phyloP scores from a whole-genome alignment of 2,113 vertebrate genomes.

The Lepus europaeus region DNA sequence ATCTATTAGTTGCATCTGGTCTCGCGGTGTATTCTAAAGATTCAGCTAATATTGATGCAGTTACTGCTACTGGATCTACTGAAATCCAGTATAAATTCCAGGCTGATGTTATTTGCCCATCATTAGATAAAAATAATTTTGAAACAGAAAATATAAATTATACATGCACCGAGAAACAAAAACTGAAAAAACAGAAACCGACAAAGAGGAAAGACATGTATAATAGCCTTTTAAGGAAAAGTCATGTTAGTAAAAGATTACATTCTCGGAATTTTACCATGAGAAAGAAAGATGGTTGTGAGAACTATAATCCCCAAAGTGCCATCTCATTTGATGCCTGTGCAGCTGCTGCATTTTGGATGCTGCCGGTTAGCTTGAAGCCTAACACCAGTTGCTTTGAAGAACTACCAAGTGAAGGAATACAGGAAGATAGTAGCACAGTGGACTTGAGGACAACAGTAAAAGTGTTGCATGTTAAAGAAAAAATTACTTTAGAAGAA shows the following conservation, averaged over 20 bases:
- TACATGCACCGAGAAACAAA: not conserved
- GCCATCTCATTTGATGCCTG: not conserved
- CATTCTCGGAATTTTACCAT: conserved; percentile 44
- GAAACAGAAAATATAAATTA: conserved; percentile 17
- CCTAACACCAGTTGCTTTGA: not conserved
- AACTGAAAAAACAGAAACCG: conserved; percentile 19
- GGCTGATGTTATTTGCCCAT: not conserved
- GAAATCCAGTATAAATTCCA: not conserved
- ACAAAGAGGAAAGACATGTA: not conserved
- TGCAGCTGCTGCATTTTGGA: not conserved
- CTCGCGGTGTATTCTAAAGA: conserved; percentile 72
- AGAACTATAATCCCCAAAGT: conserved; percentile 9
- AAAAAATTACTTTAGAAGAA: conserved; percentile 30
- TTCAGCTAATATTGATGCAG: conserved; percentile 13
- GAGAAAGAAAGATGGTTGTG: not conserved
- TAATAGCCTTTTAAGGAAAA: conserved; percentile 22
- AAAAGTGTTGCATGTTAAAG: conserved; percentile 10
- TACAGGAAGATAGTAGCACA: conserved; percentile 40
- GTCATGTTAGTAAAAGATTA: not conserved
- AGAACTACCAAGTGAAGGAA: conserved; percentile 4
- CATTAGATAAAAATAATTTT: conserved; percentile 45
- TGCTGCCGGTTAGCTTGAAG: not conserved
- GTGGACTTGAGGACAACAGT: not conserved
- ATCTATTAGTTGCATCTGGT: conserved; percentile 82
- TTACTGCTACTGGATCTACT: not conserved